These are phyloP conservation scores for Pseudomyrmex pallidus DNA, from an alignment of 1,140 invertebrate species.

Conservation along the genomic window DNA sequence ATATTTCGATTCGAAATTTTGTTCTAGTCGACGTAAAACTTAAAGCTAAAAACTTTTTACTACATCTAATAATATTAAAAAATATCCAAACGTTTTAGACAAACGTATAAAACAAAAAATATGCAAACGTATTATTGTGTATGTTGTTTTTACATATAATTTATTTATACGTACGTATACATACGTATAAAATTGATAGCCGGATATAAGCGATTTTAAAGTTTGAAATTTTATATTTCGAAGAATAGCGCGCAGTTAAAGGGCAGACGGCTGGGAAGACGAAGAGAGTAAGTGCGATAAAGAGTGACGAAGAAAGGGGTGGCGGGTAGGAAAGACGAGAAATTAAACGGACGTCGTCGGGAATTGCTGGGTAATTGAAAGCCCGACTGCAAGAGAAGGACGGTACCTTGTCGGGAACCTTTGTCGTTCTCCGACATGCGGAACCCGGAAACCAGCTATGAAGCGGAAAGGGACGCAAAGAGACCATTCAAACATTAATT, in stretches of 20 bases:
- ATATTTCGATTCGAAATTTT: no score
- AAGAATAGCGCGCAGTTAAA: not conserved
- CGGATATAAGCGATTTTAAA: not conserved
- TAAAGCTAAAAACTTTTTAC: no score
- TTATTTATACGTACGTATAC: not conserved
- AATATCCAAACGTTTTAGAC: no score
- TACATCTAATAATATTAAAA: no score
- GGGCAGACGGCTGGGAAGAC: not conserved
- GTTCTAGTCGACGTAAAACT: no score
- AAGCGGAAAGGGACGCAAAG: conserved; percentile 57
- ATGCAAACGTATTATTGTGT: no score
- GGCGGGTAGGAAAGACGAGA: conserved; percentile 52
- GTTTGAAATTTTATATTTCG: conserved; percentile 1
- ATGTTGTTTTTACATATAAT: not conserved
- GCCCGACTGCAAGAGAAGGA: conserved; percentile 69
- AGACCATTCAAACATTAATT: conserved; percentile 70
- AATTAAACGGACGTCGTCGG: conserved; percentile 74
- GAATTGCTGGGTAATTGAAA: conserved; percentile 75
- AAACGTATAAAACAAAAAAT: no score
- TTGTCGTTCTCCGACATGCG: conserved; percentile 65
- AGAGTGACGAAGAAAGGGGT: conserved; percentile 14
- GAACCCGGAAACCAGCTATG: conserved; percentile 58
- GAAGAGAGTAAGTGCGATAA: conserved; percentile 18
- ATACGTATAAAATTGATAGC: not conserved
- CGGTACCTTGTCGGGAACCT: conserved; percentile 61